These are phyloP conservation scores for Thaleichthys pacificus DNA, from an alignment of 2,797 vertebrate genomes.

Conservation along the genomic window DNA sequence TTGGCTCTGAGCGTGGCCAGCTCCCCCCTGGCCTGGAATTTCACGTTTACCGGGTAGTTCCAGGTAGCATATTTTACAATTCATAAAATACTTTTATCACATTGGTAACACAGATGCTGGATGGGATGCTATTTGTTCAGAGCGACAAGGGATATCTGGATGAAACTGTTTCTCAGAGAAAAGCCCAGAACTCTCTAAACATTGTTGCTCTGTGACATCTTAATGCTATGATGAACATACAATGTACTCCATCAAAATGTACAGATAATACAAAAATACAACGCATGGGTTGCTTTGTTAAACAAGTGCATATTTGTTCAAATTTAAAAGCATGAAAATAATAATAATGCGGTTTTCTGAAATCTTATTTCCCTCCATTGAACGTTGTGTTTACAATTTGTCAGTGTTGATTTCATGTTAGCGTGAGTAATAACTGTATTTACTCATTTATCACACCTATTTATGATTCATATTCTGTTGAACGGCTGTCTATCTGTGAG, in stretches of 20 bases:
- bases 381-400: not conserved
- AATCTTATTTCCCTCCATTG: no score
- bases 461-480: constrained; percentile 1
- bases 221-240: constrained; percentile 13
- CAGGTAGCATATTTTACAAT: constrained; percentile 40
- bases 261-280: constrained; percentile 31
- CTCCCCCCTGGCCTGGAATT: constrained; percentile 51
- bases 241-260: constrained; percentile 32
- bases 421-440: constrained; percentile 10
- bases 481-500: not conserved
- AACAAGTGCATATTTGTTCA: constrained; percentile 18
- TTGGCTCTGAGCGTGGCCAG: constrained; percentile 40
- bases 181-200: constrained; percentile 11
- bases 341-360: no score
- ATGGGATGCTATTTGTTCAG: constrained; percentile 13
- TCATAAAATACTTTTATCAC: constrained; percentile 40
- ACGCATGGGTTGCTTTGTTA: constrained; percentile 10
- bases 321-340: not conserved
- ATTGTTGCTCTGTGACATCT: constrained; percentile 13
- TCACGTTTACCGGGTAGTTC: constrained; percentile 45
- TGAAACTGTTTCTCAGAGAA: not conserved
- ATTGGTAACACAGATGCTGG: constrained; percentile 13
- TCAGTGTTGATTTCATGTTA: constrained; percentile 1
- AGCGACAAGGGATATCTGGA: constrained; percentile 22
- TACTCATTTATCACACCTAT: constrained; percentile 7